phyloP scores from a whole-genome alignment of 2,888 invertebrate species.

The Melanotus villosus region DNA sequence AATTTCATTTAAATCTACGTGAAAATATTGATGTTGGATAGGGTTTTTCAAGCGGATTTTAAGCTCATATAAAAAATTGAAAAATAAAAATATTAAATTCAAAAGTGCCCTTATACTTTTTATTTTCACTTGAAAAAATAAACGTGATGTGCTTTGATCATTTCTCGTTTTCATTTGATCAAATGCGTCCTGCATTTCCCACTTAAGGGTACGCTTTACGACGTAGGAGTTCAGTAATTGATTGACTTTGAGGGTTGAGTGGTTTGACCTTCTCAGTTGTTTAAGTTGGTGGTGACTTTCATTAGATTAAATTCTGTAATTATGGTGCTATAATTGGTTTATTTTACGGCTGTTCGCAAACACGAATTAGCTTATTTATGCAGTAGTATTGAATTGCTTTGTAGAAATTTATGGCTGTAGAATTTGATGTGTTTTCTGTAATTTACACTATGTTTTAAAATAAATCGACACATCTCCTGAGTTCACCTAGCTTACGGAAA shows the following conservation, averaged over 20 bases:
- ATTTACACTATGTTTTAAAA: no score
- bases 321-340: not conserved
- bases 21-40: no score
- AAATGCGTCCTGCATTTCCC: conserved; percentile 4
- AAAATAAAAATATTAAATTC: not conserved
- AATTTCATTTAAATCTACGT: no score
- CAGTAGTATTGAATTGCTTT: no score
- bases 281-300: conserved; percentile 7
- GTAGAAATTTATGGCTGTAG: no score
- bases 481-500: not conserved
- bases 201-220: conserved; percentile 15
- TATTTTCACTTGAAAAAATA: not conserved
- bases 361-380: no score
- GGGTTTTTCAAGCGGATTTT: no score
- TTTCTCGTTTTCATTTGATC: conserved; percentile 18
- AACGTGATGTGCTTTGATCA: not conserved
- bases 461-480: not conserved
- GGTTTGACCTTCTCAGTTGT: conserved; percentile 21
- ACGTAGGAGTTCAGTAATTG: conserved; percentile 15
- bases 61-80: no score
- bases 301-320: conserved; percentile 15
- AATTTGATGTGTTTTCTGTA: no score
- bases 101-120: not conserved
- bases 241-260: conserved; percentile 19
- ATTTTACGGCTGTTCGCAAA: not conserved